Evolutionary conservation across 2,888 invertebrate species (phyloP).

Genomic region (Nymphalis c-album): DNA sequence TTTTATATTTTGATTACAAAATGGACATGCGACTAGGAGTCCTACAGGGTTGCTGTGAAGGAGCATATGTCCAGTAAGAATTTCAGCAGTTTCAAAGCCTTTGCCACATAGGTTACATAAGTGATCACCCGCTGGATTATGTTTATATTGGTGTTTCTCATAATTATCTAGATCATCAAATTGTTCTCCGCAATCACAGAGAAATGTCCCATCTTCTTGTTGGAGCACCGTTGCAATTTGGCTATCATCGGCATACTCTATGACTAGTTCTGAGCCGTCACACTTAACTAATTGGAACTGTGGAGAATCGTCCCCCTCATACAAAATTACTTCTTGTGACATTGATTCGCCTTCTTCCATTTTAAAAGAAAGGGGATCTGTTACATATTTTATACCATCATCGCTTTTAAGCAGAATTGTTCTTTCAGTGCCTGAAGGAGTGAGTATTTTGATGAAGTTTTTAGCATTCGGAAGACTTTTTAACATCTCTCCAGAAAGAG

Average conservation of each 20-base stretch:
- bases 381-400: slow-evolving; percentile 62
- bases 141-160: slow-evolving; percentile 69
- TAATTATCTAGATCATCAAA: slow-evolving; percentile 68
- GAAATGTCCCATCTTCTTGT: slow-evolving; percentile 68
- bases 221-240: slow-evolving; percentile 68
- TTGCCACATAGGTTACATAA: slow-evolving; percentile 73
- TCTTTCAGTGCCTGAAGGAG: slow-evolving; percentile 57
- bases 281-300: slow-evolving; percentile 73
- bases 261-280: slow-evolving; percentile 72
- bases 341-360: slow-evolving; percentile 57
- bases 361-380: slow-evolving; percentile 56
- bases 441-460: slow-evolving; percentile 68
- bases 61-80: slow-evolving; percentile 72
- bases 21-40: slow-evolving; percentile 64
- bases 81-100: slow-evolving; percentile 73
- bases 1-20: slow-evolving; percentile 66
- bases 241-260: slow-evolving; percentile 73
- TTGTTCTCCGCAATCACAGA: slow-evolving; percentile 74
- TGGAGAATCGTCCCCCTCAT: slow-evolving; percentile 70
- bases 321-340: slow-evolving; percentile 68
- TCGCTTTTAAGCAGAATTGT: slow-evolving; percentile 64
- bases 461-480: slow-evolving; percentile 48
- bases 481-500: slow-evolving; percentile 41
- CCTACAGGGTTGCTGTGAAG: slow-evolving; percentile 62
- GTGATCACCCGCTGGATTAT: slow-evolving; percentile 66